Evolutionary conservation across 1,140 invertebrate species (phyloP).

Genomic region (Agraylea sexmaculata): DNA sequence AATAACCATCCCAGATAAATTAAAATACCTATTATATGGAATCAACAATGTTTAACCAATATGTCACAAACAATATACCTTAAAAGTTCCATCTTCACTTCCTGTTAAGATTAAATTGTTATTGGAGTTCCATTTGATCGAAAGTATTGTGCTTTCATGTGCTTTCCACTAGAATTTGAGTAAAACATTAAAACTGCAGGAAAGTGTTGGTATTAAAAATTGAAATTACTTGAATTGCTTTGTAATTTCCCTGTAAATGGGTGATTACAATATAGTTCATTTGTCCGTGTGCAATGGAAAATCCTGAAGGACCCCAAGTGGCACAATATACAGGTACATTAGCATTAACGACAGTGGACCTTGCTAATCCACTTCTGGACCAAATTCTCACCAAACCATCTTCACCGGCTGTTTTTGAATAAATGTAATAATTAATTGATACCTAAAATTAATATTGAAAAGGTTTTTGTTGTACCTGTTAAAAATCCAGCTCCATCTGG

Average conservation of each 20-base stretch:
- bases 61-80: constrained; percentile 39
- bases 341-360: constrained; percentile 78
- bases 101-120: constrained; percentile 85
- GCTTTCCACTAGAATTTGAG: constrained; percentile 75
- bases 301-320: constrained; percentile 79
- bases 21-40: not conserved
- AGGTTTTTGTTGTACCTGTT: constrained; percentile 45
- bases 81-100: constrained; percentile 91
- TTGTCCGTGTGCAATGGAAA: constrained; percentile 73
- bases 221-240: constrained; percentile 60
- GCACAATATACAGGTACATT: constrained; percentile 69
- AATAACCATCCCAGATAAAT: not conserved
- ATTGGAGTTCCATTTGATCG: constrained; percentile 78
- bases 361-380: constrained; percentile 89
- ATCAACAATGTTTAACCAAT: not conserved
- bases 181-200: not conserved
- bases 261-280: constrained; percentile 79
- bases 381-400: constrained; percentile 95
- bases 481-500: constrained; percentile 83
- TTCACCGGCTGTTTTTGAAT: constrained; percentile 62
- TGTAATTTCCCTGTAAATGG: constrained; percentile 78
- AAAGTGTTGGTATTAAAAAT: constrained; percentile 4
- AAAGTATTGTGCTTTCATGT: constrained; percentile 85
- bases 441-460: not conserved
- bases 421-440: not conserved